Base-by-base conservation (phyloP, 2,888 invertebrate species). In the Peribatodes rhomboidaria region DNA sequence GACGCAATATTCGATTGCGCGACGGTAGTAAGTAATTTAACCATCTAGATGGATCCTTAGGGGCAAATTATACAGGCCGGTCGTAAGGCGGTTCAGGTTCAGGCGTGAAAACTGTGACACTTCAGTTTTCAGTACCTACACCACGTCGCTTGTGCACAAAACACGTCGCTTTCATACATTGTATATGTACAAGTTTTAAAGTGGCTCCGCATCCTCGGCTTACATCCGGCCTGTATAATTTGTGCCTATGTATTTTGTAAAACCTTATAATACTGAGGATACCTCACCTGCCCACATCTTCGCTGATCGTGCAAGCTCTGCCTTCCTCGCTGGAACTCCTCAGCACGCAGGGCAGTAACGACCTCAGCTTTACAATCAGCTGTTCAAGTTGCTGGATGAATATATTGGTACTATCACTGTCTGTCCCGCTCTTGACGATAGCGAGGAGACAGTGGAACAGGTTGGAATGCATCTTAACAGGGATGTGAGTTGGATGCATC, bases 371-470 rank as follows among this genome's bases (percentile, higher is more conserved):
- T 0, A 83, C 84, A 53, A 92, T 83, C 11, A 93, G 73, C 37
- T 88, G 84, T 61, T 91, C 87, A 55, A 93, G 67, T 65, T 92
- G 92, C 62, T 91, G 87, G 18, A 92, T 78, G 68, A 93, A 87
- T 49, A 89, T 87, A 57, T 86, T 85, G 0, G 87, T 84, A 55
- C 83, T 79, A 57, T 89, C 83, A 18, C 76, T 83, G 16, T 86
- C 85, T 0, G 88, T 77, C 6, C 86, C 86, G 47, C 85, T 82
- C 63, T 88, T 86, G 18, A 91, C 79, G 41, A 92, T 89, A 0
- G 89, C 87, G 47, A 89, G 73, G 4, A 93, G 79, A 61, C 92
- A 93, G 70, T 90, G 88, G 76, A 90, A 93, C 53, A 93, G 75
- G 66, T 89, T 87, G 20, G 87, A 84, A 78, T 93, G 92, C 1